phyloP scores from a whole-genome alignment of 1,140 invertebrate genomes.

The Araneus ventricosus region DNA sequence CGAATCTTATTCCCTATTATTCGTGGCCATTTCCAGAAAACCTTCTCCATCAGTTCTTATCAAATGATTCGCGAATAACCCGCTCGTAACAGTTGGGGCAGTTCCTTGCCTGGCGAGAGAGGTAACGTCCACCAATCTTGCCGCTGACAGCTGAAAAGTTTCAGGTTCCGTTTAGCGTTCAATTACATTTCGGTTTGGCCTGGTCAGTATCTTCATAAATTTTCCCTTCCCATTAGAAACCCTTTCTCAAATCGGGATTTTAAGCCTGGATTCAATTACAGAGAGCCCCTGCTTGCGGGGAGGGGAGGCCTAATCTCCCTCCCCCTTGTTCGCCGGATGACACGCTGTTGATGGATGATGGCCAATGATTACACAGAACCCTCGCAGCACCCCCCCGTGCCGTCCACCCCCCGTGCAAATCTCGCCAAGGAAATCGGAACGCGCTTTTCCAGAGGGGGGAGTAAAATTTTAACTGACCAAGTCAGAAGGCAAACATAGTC shows the following conservation, averaged over 20 bases:
- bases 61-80: too few relatives aligned
- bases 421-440: conserved; percentile 57
- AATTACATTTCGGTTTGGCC: conserved; percentile 61
- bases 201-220: conserved; percentile 63
- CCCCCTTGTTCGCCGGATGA: conserved; percentile 39
- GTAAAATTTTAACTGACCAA: conserved; percentile 48
- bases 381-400: neutral
- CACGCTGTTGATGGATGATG: conserved; percentile 48
- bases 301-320: conserved; percentile 18
- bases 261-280: conserved; percentile 61
- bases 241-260: conserved; percentile 57
- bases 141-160: conserved; percentile 59
- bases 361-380: conserved; percentile 42
- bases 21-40: too few relatives aligned
- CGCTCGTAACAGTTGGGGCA: too few relatives aligned
- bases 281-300: neutral
- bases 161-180: conserved; percentile 53
- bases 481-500: neutral
- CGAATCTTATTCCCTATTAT: too few relatives aligned
- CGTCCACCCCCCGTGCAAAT: neutral
- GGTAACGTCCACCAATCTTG: conserved; percentile 29
- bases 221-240: conserved; percentile 23
- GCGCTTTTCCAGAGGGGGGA: neutral
- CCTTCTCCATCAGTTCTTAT: too few relatives aligned
- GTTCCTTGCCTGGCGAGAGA: neutral